These are phyloP conservation scores for Tyrophagus putrescentiae DNA, from an alignment of 1,140 invertebrate species.

Conservation along the genomic window DNA sequence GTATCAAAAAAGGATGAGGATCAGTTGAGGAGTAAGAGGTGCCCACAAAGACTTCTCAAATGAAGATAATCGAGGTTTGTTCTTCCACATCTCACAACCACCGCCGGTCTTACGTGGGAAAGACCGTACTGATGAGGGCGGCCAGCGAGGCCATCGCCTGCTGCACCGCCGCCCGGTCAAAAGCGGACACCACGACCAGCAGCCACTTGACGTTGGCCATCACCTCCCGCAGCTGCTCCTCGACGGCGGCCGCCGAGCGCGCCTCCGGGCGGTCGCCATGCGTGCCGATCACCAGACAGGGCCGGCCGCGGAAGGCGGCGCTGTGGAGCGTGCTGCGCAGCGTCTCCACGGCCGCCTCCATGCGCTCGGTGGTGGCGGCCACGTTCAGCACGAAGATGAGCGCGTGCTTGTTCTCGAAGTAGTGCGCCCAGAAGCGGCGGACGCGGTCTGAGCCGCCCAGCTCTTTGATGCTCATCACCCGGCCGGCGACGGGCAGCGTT, in stretches of 20 bases:
- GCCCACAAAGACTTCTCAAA: too few relatives aligned
- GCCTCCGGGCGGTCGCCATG: slow-evolving; percentile 17
- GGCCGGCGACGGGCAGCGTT: slow-evolving; percentile 28
- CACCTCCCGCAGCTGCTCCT: slow-evolving; percentile 13
- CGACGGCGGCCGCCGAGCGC: slow-evolving; percentile 6
- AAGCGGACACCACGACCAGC: slow-evolving; percentile 6
- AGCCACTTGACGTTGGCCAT: slow-evolving; percentile 17
- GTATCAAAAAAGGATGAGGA: too few relatives aligned
- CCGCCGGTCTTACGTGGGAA: too few relatives aligned
- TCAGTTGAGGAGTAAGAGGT: too few relatives aligned
- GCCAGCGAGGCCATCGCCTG: slow-evolving; percentile 14
- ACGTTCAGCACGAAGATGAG: slow-evolving; percentile 27
- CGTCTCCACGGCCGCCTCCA: slow-evolving; percentile 23
- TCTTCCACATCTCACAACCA: too few relatives aligned
- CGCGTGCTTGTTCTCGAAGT: slow-evolving; percentile 27
- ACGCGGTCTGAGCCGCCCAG: slow-evolving; percentile 28
- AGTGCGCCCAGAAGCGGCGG: slow-evolving; percentile 27
- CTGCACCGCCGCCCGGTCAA: not conserved
- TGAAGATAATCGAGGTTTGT: too few relatives aligned
- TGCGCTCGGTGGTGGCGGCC: slow-evolving; percentile 18
- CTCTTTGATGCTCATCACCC: slow-evolving; percentile 36
- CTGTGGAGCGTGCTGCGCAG: slow-evolving; percentile 22
- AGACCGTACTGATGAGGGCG: slow-evolving; percentile 11
- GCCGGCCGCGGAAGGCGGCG: slow-evolving; percentile 24
- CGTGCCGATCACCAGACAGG: slow-evolving; percentile 27